Conservation (phyloP, 2,888 invertebrate species). For the Drosophila diplacantha region DNA sequence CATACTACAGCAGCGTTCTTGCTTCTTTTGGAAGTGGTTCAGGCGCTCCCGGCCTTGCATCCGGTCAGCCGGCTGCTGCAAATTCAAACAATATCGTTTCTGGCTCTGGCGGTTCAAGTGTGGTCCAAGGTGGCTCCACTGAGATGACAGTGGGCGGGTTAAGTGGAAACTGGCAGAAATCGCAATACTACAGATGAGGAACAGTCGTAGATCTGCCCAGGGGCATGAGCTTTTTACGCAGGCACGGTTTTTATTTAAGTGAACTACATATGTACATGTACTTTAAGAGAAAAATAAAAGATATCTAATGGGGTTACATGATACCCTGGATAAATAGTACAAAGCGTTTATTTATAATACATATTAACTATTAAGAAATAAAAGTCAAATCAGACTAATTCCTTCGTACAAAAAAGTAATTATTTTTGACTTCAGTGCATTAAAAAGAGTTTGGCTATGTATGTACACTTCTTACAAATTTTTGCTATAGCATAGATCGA, state of each 20-base stretch:
- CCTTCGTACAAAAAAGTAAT: no score
- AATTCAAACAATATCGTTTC: conserved; percentile 9
- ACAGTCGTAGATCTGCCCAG: conserved; percentile 3
- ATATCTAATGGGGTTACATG: conserved; percentile 4
- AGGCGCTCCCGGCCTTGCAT: conserved; percentile 24
- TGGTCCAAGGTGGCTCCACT: conserved; percentile 33
- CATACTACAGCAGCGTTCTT: conserved; percentile 75
- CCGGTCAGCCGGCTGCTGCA: conserved; percentile 8
- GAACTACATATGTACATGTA: conserved; percentile 14
- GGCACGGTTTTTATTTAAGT: conserved; percentile 29
- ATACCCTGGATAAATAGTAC: neutral
- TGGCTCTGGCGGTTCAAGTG: conserved; percentile 40
- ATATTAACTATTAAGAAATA: neutral
- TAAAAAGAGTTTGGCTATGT: neutral
- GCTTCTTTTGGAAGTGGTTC: conserved; percentile 69
- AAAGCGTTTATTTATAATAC: neutral
- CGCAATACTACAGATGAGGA: conserved; percentile 69
- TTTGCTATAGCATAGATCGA: no score
- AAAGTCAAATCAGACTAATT: neutral
- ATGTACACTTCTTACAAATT: no score
- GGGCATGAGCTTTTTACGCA: conserved; percentile 24
- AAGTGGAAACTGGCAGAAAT: conserved; percentile 63
- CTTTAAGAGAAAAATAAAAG: conserved; percentile 16
- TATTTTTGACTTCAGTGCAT: no score
- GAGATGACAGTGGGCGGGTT: conserved; percentile 40